These are phyloP conservation scores for Cerceris ruficornis DNA, from an alignment of 2,888 invertebrate genomes.

Conservation along the genomic window DNA sequence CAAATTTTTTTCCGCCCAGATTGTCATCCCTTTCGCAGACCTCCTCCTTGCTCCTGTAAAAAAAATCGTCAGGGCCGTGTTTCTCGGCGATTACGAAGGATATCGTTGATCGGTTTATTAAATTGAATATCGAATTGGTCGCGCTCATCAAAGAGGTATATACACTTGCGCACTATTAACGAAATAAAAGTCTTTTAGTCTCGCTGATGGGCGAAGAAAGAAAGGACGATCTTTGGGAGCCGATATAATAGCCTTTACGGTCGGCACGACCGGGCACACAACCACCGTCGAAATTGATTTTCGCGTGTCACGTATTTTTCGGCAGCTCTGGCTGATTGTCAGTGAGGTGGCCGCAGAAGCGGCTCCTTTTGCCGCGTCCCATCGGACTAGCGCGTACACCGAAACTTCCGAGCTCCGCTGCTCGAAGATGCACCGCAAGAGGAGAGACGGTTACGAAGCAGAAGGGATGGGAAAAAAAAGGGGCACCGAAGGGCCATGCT, in stretches of 20 bases:
- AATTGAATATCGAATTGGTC: constrained; percentile 24
- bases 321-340: constrained; percentile 55
- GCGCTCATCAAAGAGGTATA: constrained; percentile 12
- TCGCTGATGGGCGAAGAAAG: not conserved
- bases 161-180: not conserved
- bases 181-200: not conserved
- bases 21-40: too few species aligned
- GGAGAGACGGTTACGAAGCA: constrained; percentile 9
- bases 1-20: too few species aligned
- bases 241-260: constrained; percentile 60
- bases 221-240: constrained; percentile 24
- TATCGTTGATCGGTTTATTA: not conserved
- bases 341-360: constrained; percentile 57
- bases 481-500: constrained; percentile 2
- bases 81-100: too few species aligned
- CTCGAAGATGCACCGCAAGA: constrained; percentile 19
- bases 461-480: constrained; percentile 16
- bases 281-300: constrained; percentile 76
- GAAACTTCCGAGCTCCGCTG: constrained; percentile 9
- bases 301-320: constrained; percentile 73
- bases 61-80: too few species aligned
- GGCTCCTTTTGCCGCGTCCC: constrained; percentile 59
- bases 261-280: constrained; percentile 40
- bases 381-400: constrained; percentile 11
- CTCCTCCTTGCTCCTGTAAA: too few species aligned